Evolutionary conservation across 2,113 vertebrate species (phyloP), one percentile per base, ranked within the genome.

Genomic region (Dicaeum eximium): DNA sequence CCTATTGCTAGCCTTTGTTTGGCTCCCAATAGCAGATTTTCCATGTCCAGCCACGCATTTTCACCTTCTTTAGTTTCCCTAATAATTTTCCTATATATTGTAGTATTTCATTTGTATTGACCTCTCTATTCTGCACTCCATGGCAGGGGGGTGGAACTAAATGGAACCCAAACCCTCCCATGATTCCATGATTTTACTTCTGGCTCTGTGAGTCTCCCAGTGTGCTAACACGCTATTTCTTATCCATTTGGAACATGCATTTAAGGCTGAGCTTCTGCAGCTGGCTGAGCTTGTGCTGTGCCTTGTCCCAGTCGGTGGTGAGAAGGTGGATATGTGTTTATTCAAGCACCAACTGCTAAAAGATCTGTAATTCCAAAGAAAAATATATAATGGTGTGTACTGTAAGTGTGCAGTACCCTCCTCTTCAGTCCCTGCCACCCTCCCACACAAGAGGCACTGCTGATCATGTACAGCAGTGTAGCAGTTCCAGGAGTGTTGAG

Each of bases 171-270:
- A 48, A 48, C 21, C 31, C 25, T 77, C n/a, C 35, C 12, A 16
- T 33, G 30, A 54, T 15, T 61, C n/a, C 27, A 6, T 40, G 22
- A 62, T 35, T 69, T 58, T 87, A 38, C 51, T 60, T 35, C 77
- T 77, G 77, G 31, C 60, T 82, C 62, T 17, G 2, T 28, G 80
- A 48, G 64, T 44, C 66, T 78, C 42, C 42, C 33, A 33, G 24
- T 0, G 0, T 50, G 20, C 13, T 42, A n/a, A 37, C 3, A 5
- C 13, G 1, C 58, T 74, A 14, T 62, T 79, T 48, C 50, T 58
- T 45, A 4, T 30, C 42, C 57, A 3, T 4, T 56, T n/a, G 54
- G 70, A 82, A 31, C 7, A 1, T 15, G 6, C 15, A 13, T 75
- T 51, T 64, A 69, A 64, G 61, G 48, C 17, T 28, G 48, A 93